phyloP scores from a whole-genome alignment of 2,113 vertebrate genomes.

The Vombatus ursinus region DNA sequence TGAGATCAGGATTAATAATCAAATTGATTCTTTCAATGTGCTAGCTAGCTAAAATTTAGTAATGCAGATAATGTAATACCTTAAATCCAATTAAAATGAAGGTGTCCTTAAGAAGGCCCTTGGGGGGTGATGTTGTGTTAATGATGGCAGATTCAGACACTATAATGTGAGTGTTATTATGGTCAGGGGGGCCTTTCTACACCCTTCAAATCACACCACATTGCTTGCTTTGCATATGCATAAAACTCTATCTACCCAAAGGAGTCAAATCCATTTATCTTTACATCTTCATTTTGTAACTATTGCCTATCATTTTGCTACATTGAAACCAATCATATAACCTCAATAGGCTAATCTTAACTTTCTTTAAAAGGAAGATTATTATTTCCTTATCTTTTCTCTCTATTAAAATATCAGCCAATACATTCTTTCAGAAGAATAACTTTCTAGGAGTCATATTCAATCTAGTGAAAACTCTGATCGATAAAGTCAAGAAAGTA shows the following conservation, averaged over 20 bases:
- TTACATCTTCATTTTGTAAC: neutral
- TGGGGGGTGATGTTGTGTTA: neutral
- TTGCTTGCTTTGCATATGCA: neutral
- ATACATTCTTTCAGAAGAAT: constrained; percentile 1
- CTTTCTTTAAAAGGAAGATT: constrained; percentile 20
- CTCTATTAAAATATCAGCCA: neutral
- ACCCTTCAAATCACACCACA: neutral
- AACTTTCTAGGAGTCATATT: neutral
- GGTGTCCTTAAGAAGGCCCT: neutral
- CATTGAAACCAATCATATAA: neutral
- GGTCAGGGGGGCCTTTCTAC: neutral
- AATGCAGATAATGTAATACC: neutral
- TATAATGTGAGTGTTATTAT: neutral
- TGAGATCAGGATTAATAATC: neutral
- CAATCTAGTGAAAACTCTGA: neutral
- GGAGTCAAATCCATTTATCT: neutral
- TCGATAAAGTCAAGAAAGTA: neutral
- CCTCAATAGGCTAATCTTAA: neutral
- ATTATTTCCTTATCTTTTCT: neutral
- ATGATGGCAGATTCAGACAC: neutral
- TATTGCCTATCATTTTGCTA: neutral
- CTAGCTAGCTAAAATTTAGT: neutral
- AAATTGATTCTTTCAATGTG: neutral
- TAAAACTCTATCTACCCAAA: neutral
- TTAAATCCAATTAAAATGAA: neutral